phyloP scores from a whole-genome alignment of 2,888 invertebrate genomes.

The Lasioglossum marginatum region DNA sequence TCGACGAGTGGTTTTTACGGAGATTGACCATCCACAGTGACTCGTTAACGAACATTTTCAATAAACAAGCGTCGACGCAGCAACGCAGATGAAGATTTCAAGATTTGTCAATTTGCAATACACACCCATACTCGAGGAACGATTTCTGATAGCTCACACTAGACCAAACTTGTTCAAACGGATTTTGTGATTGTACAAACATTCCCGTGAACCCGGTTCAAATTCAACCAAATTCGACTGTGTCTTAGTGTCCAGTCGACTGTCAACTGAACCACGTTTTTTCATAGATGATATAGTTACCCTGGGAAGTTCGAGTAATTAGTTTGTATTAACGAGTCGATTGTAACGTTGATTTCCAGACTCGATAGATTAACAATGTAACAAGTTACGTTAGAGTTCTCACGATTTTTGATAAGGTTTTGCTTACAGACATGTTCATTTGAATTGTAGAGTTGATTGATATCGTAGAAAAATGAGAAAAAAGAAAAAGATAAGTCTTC shows the following conservation, averaged over 20 bases:
- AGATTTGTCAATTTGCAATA: constrained; percentile 12
- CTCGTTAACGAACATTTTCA: constrained; percentile 24
- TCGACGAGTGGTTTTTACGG: constrained; percentile 13
- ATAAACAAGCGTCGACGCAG: neutral
- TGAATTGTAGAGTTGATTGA: neutral
- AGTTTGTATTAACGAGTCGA: neutral
- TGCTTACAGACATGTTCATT: neutral
- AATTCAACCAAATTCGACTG: neutral
- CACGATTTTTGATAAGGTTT: neutral
- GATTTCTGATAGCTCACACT: constrained; percentile 33
- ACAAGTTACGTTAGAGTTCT: neutral
- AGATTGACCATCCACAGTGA: neutral
- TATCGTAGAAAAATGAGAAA: neutral
- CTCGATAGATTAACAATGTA: neutral
- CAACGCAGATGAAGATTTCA: constrained; percentile 5
- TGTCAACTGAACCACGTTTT: neutral
- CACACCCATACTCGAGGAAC: constrained; percentile 20
- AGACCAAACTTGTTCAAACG: constrained; percentile 17
- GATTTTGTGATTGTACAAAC: constrained; percentile 22
- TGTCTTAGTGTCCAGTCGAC: neutral
- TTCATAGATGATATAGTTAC: constrained; percentile 13
- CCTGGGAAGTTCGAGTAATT: neutral
- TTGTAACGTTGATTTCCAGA: neutral
- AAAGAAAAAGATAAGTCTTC: neutral
- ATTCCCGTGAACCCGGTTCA: neutral